Conservation (phyloP, 2,797 vertebrate species). For the Smutsia gigantea region DNA sequence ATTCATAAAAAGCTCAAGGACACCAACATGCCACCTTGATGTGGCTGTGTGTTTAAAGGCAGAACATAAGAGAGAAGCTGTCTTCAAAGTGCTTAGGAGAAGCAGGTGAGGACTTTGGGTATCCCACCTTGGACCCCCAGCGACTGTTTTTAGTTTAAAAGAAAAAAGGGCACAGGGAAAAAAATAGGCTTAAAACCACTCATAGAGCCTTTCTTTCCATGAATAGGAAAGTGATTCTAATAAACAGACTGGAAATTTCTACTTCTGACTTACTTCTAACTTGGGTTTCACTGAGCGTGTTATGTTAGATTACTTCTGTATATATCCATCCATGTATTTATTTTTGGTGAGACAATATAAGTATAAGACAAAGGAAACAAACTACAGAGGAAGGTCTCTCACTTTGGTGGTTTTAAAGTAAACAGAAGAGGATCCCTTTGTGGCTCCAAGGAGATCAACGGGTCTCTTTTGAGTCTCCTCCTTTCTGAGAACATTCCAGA, state of each 20-base stretch:
- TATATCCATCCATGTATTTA: accelerated
- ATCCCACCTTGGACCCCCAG: not conserved
- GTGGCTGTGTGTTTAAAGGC: not conserved
- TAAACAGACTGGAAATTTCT: not conserved
- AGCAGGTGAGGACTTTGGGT: not conserved
- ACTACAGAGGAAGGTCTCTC: constrained; percentile 16
- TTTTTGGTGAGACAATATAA: not conserved
- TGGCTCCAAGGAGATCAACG: constrained; percentile 88
- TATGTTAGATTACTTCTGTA: accelerated
- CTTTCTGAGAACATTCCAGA: constrained; percentile 93
- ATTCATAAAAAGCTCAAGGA: not conserved
- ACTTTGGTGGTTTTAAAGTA: constrained; percentile 97
- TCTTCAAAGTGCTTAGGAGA: not conserved
- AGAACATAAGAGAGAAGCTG: not conserved
- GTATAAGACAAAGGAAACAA: not conserved
- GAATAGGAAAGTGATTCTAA: not conserved
- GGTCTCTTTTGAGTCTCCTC: constrained; percentile 91
- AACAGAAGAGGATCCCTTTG: constrained; percentile 91
- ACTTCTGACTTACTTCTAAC: not conserved
- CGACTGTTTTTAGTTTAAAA: not conserved
- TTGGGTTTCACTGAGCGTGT: not conserved
- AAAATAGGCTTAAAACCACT: not conserved
- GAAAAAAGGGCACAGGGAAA: not conserved
- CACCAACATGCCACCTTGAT: no score
- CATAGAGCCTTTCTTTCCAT: not conserved